Conservation (phyloP, 2,888 invertebrate genomes). For the Epicampocera succincta region DNA sequence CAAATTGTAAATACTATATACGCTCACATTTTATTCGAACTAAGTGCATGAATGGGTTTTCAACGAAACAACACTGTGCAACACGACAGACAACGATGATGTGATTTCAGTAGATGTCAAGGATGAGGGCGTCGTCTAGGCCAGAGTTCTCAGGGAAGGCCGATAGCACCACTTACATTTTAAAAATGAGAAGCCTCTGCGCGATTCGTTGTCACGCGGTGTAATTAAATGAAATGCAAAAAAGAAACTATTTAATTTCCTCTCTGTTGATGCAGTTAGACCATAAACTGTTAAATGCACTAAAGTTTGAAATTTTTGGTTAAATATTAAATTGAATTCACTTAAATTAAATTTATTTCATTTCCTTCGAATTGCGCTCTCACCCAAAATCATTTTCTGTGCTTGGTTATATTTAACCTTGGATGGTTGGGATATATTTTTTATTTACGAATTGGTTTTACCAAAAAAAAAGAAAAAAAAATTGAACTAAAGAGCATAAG, state of each 20-base stretch:
- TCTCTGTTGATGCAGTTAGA: slow-evolving; percentile 1
- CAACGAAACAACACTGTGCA: too few species aligned
- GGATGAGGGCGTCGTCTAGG: too few species aligned
- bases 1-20: slow-evolving; percentile 7
- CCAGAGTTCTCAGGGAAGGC: too few species aligned
- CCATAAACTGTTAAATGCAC: not conserved
- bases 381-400: slow-evolving; percentile 1
- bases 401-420: slow-evolving; percentile 20
- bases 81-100: too few species aligned
- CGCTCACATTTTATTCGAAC: not conserved
- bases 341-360: not conserved
- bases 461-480: slow-evolving; percentile 3
- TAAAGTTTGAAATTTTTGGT: slow-evolving; percentile 20
- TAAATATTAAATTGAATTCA: slow-evolving; percentile 25
- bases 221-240: not conserved
- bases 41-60: not conserved
- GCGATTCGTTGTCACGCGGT: too few species aligned
- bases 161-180: too few species aligned
- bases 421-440: slow-evolving; percentile 8
- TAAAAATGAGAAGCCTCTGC: too few species aligned
- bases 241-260: slow-evolving; percentile 26
- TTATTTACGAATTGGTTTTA: not conserved
- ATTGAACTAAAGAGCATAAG: too few species aligned
- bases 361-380: not conserved
- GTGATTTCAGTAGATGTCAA: too few species aligned